These are phyloP conservation scores for Intellagama lesueurii DNA, from an alignment of 2,797 vertebrate species.

Conservation along the genomic window DNA sequence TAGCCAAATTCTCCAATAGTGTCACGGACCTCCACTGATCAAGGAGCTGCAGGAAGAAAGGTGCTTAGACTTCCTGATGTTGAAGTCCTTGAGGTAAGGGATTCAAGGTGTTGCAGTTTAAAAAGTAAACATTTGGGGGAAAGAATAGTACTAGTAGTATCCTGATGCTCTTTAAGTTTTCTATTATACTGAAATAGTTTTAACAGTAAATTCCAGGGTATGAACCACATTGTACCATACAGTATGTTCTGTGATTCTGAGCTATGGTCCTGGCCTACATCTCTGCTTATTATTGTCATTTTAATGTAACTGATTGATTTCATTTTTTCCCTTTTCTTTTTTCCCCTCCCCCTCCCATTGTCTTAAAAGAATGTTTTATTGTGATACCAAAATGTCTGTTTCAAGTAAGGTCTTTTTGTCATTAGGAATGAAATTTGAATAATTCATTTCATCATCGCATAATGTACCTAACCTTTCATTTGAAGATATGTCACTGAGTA, in stretches of 20 bases:
- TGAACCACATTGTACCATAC: background rate
- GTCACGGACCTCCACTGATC: background rate
- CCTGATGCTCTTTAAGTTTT: background rate
- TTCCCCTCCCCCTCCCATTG: background rate
- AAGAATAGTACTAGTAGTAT: background rate
- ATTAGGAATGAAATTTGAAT: background rate
- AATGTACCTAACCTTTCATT: constrained; percentile 18
- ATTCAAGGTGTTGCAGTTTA: too few species aligned
- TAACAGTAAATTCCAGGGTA: background rate
- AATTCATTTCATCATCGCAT: constrained; percentile 5
- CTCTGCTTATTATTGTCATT: background rate
- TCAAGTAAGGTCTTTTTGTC: background rate
- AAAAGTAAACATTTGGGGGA: too few species aligned
- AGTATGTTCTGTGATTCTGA: background rate
- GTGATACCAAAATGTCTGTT: background rate
- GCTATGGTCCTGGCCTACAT: background rate
- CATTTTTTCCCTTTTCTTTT: background rate
- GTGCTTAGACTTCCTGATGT: background rate
- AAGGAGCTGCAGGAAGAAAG: background rate
- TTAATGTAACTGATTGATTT: background rate
- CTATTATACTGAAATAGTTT: background rate
- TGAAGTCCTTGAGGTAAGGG: background rate
- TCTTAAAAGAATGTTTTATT: background rate
- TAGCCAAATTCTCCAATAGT: too few species aligned
- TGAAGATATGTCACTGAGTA: constrained; percentile 9